Base-by-base conservation (phyloP, 2,113 vertebrate species). In the Elephantulus edwardii region DNA sequence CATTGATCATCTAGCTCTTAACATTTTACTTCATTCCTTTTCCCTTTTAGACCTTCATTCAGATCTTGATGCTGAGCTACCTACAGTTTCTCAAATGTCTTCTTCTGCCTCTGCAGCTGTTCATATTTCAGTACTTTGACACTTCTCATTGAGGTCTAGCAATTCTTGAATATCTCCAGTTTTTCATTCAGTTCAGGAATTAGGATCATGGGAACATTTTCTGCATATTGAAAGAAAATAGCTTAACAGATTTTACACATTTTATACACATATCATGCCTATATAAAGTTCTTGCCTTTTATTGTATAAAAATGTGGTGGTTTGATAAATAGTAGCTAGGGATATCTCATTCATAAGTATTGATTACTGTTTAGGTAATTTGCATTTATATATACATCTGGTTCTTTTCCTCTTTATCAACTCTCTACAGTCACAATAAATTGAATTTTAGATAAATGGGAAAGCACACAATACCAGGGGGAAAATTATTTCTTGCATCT, bases 361-460 rank as follows among this genome's bases (percentile, higher is more conserved):
- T 83, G 81, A 87, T 89, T 84, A 8, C n/a, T 68, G 19, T 62
- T 86, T 78, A 71, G 77, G 46, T 90, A 88, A 93, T 95, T 95
- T 91, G 46, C 70, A 93, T 95, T 93, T 94, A 89, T 82, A 93
- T 92, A 66, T 76, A 75, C 66, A n/a, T n/a, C 91, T 70, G 30
- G 8, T 17, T 70, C 19, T 52, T 88, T 81, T 42, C 28, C 9
- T 12, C 14, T 71, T 40, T 76, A 30, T 79, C 3, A 4, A 82
- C 26, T 9, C 46, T 91, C 14, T 82, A 71, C 3, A 6, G 33
- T n/a, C 58, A 3, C 8, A 42, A 94, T 60, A 28, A 94, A 91
- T 40, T 93, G 72, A 89, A 94, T 89, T 95, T 94, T 52, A 94
- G 74, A 87, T 24, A 95, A 90, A 95, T 92, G 40, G 58, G 42